A percentile compares a stretch with the other conserved stretches of the same genome.
phyloP scores from a whole-genome alignment of 2,113 vertebrate species.

The Rhinolophus sinicus region DNA sequence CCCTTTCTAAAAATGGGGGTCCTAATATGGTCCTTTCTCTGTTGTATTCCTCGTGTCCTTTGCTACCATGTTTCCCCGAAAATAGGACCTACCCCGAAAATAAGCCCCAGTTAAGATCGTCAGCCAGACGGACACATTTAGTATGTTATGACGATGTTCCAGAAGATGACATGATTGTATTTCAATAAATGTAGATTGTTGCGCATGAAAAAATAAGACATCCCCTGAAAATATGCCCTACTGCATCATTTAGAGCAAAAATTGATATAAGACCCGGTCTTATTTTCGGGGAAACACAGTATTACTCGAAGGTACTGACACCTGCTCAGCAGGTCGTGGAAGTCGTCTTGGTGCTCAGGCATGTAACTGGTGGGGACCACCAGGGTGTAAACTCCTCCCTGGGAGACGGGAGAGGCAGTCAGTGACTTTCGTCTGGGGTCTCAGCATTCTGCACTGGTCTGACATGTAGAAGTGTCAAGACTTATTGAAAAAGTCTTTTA shows the following conservation, averaged over 20 bases:
- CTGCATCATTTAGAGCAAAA: too few relatives aligned
- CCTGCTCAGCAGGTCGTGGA: background rate
- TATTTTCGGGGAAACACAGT: too few relatives aligned
- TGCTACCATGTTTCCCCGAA: background rate
- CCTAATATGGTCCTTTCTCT: background rate
- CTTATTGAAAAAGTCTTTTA: slow-evolving; percentile 9
- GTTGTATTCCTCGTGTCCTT: background rate
- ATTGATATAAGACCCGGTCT: too few relatives aligned
- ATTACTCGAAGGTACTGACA: background rate
- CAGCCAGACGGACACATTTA: too few relatives aligned
- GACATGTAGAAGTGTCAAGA: background rate
- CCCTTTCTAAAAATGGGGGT: background rate
- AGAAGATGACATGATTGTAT: too few relatives aligned
- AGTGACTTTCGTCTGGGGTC: background rate
- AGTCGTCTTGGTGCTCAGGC: background rate
- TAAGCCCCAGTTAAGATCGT: too few relatives aligned
- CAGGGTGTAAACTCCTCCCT: background rate
- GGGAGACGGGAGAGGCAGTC: background rate
- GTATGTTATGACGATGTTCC: too few relatives aligned
- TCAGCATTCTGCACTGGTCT: background rate
- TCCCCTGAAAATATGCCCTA: too few relatives aligned
- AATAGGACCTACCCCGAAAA: too few relatives aligned
- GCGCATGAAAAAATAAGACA: too few relatives aligned
- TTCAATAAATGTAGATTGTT: too few relatives aligned
- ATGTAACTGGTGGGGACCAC: background rate